Percentiles rank a stretch among this genome's conserved stretches.
These are phyloP conservation scores for Octodonta nipae DNA, from an alignment of 2,888 invertebrate genomes.

Conservation along the genomic window DNA sequence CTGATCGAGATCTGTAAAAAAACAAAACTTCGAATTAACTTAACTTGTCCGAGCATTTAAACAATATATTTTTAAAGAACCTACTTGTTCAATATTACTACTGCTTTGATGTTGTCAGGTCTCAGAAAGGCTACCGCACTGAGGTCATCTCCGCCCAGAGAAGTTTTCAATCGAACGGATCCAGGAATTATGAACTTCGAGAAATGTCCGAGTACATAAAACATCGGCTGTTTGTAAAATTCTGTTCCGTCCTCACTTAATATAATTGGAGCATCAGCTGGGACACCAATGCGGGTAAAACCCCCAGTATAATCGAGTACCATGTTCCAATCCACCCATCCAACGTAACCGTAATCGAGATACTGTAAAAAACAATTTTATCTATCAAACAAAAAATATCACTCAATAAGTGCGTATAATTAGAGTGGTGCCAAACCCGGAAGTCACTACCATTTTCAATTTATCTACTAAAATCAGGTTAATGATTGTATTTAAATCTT, in stretches of 20 bases:
- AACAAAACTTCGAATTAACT: too few species aligned
- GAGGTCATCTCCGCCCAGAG: constrained; percentile 15
- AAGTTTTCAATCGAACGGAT: constrained; percentile 35
- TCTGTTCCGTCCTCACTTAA: constrained; percentile 45
- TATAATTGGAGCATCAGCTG: constrained; percentile 65
- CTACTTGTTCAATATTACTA: constrained; percentile 37
- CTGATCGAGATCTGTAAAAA: too few species aligned
- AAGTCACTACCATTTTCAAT: too few species aligned
- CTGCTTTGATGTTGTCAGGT: constrained; percentile 35
- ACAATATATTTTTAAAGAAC: too few species aligned
- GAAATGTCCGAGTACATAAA: constrained; percentile 67
- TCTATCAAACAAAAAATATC: too few species aligned
- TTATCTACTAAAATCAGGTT: too few species aligned
- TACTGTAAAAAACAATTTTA: constrained; percentile 6
- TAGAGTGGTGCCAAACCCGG: too few species aligned
- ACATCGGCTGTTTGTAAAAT: constrained; percentile 79
- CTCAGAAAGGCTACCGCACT: constrained; percentile 37
- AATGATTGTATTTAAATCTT: too few species aligned
- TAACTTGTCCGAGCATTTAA: too few species aligned
- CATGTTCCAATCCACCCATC: constrained; percentile 84
- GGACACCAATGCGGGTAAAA: constrained; percentile 62
- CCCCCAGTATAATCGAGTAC: constrained; percentile 58
- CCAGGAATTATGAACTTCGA: constrained; percentile 46
- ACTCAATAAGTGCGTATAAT: too few species aligned
- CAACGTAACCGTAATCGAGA: constrained; percentile 31